Percentiles rank a stretch among this genome's conserved stretches.
Conservation (phyloP, 2,797 vertebrate species). For the Mergus octosetaceus region DNA sequence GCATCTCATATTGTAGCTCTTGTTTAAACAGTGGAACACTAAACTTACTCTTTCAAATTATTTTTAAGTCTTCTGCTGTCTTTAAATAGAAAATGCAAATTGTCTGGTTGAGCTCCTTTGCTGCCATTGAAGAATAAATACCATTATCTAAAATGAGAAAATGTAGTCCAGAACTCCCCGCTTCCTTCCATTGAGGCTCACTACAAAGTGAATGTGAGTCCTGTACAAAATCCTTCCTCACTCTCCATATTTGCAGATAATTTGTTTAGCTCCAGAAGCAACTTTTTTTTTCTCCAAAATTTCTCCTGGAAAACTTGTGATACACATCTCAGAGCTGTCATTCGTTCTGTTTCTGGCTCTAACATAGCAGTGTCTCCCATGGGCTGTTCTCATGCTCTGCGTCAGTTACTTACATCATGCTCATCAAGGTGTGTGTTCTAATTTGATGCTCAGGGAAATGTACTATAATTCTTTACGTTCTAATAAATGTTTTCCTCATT, state of each 20-base stretch:
- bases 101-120: background rate
- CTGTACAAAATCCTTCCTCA: background rate
- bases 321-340: fast-evolving
- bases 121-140: background rate
- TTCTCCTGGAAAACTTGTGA: too few relatives aligned
- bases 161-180: background rate
- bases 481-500: background rate
- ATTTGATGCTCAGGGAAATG: background rate
- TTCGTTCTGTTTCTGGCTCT: background rate
- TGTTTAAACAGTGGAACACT: background rate
- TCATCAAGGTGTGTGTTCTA: background rate
- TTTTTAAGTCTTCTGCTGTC: background rate
- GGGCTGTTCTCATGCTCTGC: background rate
- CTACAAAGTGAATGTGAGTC: background rate
- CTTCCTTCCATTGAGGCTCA: background rate
- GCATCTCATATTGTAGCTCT: background rate
- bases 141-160: too few relatives aligned
- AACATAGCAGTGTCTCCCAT: background rate
- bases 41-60: background rate
- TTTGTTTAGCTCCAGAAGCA: background rate
- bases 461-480: background rate
- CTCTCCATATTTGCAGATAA: background rate
- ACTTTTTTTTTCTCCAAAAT: too few relatives aligned
- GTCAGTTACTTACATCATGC: background rate
- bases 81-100: background rate